phyloP scores from a whole-genome alignment of 2,797 vertebrate genomes.

The Lacerta agilis region DNA sequence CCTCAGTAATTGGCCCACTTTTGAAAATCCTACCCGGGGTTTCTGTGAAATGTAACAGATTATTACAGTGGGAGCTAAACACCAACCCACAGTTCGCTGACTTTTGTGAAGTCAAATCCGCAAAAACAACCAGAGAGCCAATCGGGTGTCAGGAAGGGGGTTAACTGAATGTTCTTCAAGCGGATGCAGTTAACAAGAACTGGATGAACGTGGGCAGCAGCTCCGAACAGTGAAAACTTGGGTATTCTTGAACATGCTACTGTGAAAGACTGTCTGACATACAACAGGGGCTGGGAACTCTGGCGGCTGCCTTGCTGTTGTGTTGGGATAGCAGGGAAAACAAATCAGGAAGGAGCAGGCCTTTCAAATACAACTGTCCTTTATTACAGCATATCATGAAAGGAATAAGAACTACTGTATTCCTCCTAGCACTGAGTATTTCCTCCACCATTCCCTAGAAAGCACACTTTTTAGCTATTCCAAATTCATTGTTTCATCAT shows the following conservation, averaged over 20 bases:
- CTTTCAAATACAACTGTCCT: no score
- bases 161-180: constrained; percentile 66
- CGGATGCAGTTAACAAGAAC: constrained; percentile 42
- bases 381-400: no score
- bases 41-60: constrained; percentile 57
- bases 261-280: not conserved
- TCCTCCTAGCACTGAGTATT: no score
- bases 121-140: constrained; percentile 50
- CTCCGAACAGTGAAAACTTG: constrained; percentile 19
- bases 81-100: constrained; percentile 69
- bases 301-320: not conserved
- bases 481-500: not conserved
- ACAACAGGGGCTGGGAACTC: not conserved
- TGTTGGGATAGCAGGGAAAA: no score
- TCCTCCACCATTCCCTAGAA: not conserved
- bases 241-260: constrained; percentile 8
- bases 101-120: constrained; percentile 56
- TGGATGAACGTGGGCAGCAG: constrained; percentile 14
- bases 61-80: constrained; percentile 72
- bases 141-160: constrained; percentile 20
- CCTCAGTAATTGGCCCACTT: constrained; percentile 78
- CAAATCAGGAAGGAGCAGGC: no score
- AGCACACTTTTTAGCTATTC: not conserved
- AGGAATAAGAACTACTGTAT: no score
- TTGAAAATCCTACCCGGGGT: constrained; percentile 72